phyloP scores from a whole-genome alignment of 2,888 invertebrate species.

The Pollenia amentaria region DNA sequence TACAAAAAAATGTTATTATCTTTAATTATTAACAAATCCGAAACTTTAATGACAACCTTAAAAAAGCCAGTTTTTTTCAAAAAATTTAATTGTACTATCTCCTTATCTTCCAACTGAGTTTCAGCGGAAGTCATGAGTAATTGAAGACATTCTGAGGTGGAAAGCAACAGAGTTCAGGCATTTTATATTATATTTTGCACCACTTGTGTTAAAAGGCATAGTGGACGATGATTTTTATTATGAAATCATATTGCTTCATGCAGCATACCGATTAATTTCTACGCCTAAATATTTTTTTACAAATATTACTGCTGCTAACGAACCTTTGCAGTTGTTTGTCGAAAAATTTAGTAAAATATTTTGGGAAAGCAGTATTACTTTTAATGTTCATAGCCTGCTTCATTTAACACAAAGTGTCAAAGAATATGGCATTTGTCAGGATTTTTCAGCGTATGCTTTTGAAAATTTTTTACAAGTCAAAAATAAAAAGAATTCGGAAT shows the following conservation, averaged over 20 bases:
- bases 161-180: not conserved
- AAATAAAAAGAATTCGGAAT: slow-evolving; percentile 25
- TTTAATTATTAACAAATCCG: slow-evolving; percentile 22
- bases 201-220: not conserved
- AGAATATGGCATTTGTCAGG: not conserved
- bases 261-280: too few species aligned
- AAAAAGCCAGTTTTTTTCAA: not conserved
- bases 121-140: slow-evolving; percentile 1
- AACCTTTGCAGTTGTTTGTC: too few species aligned
- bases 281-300: too few species aligned
- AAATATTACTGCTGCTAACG: too few species aligned
- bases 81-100: not conserved
- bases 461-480: slow-evolving; percentile 9
- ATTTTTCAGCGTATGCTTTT: slow-evolving; percentile 29
- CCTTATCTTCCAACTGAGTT: slow-evolving; percentile 7
- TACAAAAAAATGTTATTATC: not conserved
- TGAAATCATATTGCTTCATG: too few species aligned
- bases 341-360: slow-evolving; percentile 31
- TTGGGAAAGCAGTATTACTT: slow-evolving; percentile 19
- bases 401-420: slow-evolving; percentile 29
- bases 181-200: slow-evolving; percentile 29
- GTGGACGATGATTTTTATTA: too few species aligned
- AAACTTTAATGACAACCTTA: slow-evolving; percentile 1
- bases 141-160: slow-evolving; percentile 1
- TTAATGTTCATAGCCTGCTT: slow-evolving; percentile 29